Evolutionary conservation across 2,888 invertebrate genomes (phyloP).

Genomic region (Drosophila rubida): DNA sequence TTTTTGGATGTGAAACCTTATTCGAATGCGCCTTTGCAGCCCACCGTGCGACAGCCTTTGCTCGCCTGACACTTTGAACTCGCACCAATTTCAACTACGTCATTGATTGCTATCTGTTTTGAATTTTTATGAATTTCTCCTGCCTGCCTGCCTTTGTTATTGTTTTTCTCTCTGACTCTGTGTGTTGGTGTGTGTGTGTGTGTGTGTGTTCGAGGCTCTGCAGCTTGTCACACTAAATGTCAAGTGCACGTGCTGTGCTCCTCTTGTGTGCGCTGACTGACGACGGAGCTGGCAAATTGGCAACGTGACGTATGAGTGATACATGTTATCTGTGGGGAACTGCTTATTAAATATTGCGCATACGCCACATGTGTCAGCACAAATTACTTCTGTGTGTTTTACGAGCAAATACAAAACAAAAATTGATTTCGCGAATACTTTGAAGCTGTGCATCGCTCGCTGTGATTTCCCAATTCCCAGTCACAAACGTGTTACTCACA

Average conservation of each 20-base stretch:
- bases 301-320: slow-evolving; percentile 75
- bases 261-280: slow-evolving; percentile 28
- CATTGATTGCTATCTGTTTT: slow-evolving; percentile 68
- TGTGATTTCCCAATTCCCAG: slow-evolving; percentile 15
- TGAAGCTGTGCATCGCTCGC: slow-evolving; percentile 1
- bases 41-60: slow-evolving; percentile 29
- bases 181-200: slow-evolving; percentile 15
- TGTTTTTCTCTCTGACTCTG: slow-evolving; percentile 8
- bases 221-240: slow-evolving; percentile 72
- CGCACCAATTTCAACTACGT: slow-evolving; percentile 40
- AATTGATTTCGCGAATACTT: slow-evolving; percentile 48
- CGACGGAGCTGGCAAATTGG: slow-evolving; percentile 42
- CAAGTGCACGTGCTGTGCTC: slow-evolving; percentile 71
- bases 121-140: slow-evolving; percentile 62
- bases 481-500: slow-evolving; percentile 3
- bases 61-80: slow-evolving; percentile 26
- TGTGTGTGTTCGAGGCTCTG: slow-evolving; percentile 24
- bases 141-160: slow-evolving; percentile 7
- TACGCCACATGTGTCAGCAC: slow-evolving; percentile 59
- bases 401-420: slow-evolving; percentile 44
- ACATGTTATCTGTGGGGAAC: slow-evolving; percentile 58
- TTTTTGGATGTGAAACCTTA: background rate
- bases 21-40: background rate
- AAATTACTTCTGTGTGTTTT: slow-evolving; percentile 49
- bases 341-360: slow-evolving; percentile 75